Base-by-base conservation (phyloP, 1,140 invertebrate genomes). In the Lasioglossum baleicum region DNA sequence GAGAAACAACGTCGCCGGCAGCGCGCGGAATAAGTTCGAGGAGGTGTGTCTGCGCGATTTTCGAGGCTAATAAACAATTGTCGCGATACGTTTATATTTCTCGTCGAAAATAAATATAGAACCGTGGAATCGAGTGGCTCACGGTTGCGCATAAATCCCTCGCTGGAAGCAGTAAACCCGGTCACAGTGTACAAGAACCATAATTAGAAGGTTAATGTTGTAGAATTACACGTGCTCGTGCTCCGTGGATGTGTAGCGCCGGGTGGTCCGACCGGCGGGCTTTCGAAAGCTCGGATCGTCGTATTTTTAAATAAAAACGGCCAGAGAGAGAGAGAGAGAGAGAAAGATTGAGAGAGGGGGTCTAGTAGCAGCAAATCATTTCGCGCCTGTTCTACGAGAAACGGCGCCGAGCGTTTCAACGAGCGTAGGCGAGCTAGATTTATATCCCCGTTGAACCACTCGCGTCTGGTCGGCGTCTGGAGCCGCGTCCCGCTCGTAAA, bases 401-500 rank as follows among this genome's bases (percentile, higher is more conserved):
- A 22, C 69, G 76, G 76, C 84, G 75, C 60, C 51, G 51, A 17
- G 51, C 84, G 60, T 71, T 66, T 56, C 60, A 70, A 11, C 53
- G 51, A 56, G 76, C 72, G 84, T 85, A 75, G 84, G 81, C 79
- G 84, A 82, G 72, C 65, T 73, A 60, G 69, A 86, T 86, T 86
- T 86, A 86, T 86, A 86, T 83, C 61, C 74, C 64, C 76, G 73
- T 13, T 83, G 75, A 83, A 83, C 73, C 81, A 65, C 67, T 61
- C 69, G 69, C 76, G 81, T 70, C 75, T 86, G 58, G 81, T 11
- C 69, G 77, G 72, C 84, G 85, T 86, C 85, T 86, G 84, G 75
- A 74, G 72, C 10, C 65, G 61, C 84, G 75, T 73, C 72, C 65
- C 61, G 78, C 76, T 86, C 85, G 84, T 86, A 86, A 86, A 86